Evolutionary conservation across 2,797 vertebrate species (phyloP), one percentile per base, ranked within the genome.

Genomic region (Sebastiscus albofasciatus): DNA sequence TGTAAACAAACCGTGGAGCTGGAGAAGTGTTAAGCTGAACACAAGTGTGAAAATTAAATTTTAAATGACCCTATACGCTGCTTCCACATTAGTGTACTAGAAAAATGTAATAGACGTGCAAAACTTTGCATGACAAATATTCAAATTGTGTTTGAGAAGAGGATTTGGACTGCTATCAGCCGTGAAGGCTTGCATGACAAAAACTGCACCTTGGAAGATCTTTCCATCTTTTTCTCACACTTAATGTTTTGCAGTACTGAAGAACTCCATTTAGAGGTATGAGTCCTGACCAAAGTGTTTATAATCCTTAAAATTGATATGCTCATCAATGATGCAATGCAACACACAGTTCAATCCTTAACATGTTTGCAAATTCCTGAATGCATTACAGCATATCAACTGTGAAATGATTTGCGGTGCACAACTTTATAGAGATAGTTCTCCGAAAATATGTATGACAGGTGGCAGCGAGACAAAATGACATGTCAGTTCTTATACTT

Each of bases 51-150:
- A 66, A 52, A 52, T 46, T 16, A 18, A 16, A 46, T 46, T 46
- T 46, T 46, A 16, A 33, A 24, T 72, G n/a, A 46, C 5, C n/a
- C 18, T 33, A 7, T 24, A 10, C 73, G 11, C 74, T 49, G 67
- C 16, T 70, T 60, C 67, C 42, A 66, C 14, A 20, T 69, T 27
- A 24, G 13, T 56, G 14, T 39, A 39, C 36, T 39, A 39, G 36
- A 39, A 39, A 13, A 58, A 58, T 58, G 6, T 58, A 1, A 58
- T 58, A 26, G 5, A 27, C 1, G 14, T 26, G 11, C 60, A 62
- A n/a, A 54, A 24, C 24, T 72, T 74, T 64, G 67, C 54, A 64
- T 69, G 56, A 62, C 22, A 79, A 76, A 67, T 62, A 71, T 72
- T 84, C 36, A 72, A 67, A 77, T 22, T 5, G 9, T 39, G 22